These are phyloP conservation scores for Cydia splendana DNA, from an alignment of 1,140 invertebrate genomes.

Conservation along the genomic window DNA sequence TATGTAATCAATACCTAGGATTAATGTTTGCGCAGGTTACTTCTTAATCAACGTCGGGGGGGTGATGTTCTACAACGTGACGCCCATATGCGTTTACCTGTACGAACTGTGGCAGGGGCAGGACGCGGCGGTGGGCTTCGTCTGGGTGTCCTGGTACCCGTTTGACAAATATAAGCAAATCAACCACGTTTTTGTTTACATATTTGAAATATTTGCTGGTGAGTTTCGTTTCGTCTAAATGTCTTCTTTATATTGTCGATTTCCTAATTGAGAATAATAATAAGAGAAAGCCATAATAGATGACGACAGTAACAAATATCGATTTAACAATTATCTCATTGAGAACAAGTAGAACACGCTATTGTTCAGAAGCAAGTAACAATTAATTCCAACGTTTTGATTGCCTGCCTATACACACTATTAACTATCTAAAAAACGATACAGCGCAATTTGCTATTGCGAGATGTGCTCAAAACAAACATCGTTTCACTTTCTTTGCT, in stretches of 20 bases:
- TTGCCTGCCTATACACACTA: slow-evolving; percentile 42
- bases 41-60: slow-evolving; percentile 62
- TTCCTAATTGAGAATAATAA: background rate
- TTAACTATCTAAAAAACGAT: slow-evolving; percentile 35
- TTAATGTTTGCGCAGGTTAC: slow-evolving; percentile 53
- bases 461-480: slow-evolving; percentile 49
- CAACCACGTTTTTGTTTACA: slow-evolving; percentile 61
- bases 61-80: slow-evolving; percentile 69
- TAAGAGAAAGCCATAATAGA: slow-evolving; percentile 47
- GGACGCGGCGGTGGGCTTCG: slow-evolving; percentile 56
- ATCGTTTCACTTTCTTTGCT: slow-evolving; percentile 40
- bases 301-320: slow-evolving; percentile 35
- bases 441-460: slow-evolving; percentile 39
- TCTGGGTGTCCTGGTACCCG: slow-evolving; percentile 73
- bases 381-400: slow-evolving; percentile 53
- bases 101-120: slow-evolving; percentile 52
- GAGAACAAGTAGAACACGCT: slow-evolving; percentile 39
- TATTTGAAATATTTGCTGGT: slow-evolving; percentile 74
- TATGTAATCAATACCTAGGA: too few relatives aligned
- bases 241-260: background rate
- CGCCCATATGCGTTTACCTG: slow-evolving; percentile 59
- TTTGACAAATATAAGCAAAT: slow-evolving; percentile 66
- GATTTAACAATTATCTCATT: slow-evolving; percentile 45
- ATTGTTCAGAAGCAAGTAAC: slow-evolving; percentile 39
- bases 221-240: slow-evolving; percentile 33